Evolutionary conservation across 1,140 invertebrate species (phyloP), one percentile per base, ranked within the genome.

Genomic region (Asbolus verrucosus): DNA sequence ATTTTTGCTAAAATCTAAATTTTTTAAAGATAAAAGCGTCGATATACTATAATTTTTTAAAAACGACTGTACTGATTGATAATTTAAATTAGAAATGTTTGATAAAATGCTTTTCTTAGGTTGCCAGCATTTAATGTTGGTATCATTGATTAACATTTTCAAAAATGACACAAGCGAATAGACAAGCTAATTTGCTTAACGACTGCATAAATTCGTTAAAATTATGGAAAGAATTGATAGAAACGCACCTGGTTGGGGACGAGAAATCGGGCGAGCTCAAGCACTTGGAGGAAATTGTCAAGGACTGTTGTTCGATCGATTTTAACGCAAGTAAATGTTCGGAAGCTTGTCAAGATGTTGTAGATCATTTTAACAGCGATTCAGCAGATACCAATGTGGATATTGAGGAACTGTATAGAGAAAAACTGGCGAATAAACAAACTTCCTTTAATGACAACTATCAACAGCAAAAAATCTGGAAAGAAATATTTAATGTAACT

Each of bases 151-250:
- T 50, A 18, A 14, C 41, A 19, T 6, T 27, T 54, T 13, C 1
- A 27, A 54, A 54, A 54, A 54, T 54, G 46, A 24, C 46, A 21
- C 46, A 54, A 54, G 5, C 14, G 11, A 21, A 54, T 1, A 24
- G 21, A n/a, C 46, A 54, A 24, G 21, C 19, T 0, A 54, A 30
- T 21, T 14, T 54, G n/a, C 46, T 54, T 24, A 4, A n/a, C 19
- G 46, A 54, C 11, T 75, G 75, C 50, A 9, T 75, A 6, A 61
- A 68, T 43, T 75, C 74, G 3, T 59, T 78, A 70, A 71, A 69
- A 67, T 69, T 68, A 4, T 76, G 73, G 66, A 71, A 74, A 70
- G 70, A 73, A 67, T 63, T 76, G 11, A 74, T 76, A 14, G 59
- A 54, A 11, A 70, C 71, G 54, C 54, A 74, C 27, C 66, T 74